Evolutionary conservation across 1,140 invertebrate genomes (phyloP).

Genomic region (Drosophila repleta): DNA sequence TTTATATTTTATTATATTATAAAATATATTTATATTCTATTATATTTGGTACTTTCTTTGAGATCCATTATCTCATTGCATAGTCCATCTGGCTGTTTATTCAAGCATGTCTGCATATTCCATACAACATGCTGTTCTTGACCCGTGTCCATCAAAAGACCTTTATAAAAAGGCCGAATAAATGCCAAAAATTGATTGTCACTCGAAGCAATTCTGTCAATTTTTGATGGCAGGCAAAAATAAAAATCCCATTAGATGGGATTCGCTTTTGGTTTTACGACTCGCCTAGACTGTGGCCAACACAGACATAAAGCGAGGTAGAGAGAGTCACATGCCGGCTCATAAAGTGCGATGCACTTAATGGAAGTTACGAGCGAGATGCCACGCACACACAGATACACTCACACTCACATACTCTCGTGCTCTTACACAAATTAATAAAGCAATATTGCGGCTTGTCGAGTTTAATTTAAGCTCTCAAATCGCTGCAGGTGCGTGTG

Average conservation of each 20-base stretch:
- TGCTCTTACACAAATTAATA: conserved; percentile 64
- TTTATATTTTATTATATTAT: no score
- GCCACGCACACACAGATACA: neutral
- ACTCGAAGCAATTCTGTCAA: conserved; percentile 41
- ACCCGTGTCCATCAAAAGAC: conserved; percentile 55
- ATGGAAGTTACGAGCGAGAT: no score
- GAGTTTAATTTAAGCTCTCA: conserved; percentile 57
- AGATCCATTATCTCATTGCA: no score
- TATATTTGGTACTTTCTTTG: no score
- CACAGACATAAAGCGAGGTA: conserved; percentile 11
- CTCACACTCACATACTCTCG: neutral
- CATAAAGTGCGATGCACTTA: conserved; percentile 18
- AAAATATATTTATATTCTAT: no score
- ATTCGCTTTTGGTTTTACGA: conserved; percentile 7
- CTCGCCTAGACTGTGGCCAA: conserved; percentile 7
- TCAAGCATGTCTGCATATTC: conserved; percentile 15
- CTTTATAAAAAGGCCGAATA: conserved; percentile 41
- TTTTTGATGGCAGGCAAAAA: conserved; percentile 21
- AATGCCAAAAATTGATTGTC: conserved; percentile 52
- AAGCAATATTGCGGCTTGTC: conserved; percentile 37
- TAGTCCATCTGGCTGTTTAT: no score
- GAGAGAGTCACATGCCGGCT: neutral
- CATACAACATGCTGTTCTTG: conserved; percentile 35
- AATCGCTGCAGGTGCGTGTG: conserved; percentile 12
- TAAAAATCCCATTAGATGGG: conserved; percentile 53